Percentiles rank a stretch among this genome's conserved stretches.
Evolutionary conservation across 2,113 vertebrate genomes (phyloP).

Genomic region (Lepus europaeus): DNA sequence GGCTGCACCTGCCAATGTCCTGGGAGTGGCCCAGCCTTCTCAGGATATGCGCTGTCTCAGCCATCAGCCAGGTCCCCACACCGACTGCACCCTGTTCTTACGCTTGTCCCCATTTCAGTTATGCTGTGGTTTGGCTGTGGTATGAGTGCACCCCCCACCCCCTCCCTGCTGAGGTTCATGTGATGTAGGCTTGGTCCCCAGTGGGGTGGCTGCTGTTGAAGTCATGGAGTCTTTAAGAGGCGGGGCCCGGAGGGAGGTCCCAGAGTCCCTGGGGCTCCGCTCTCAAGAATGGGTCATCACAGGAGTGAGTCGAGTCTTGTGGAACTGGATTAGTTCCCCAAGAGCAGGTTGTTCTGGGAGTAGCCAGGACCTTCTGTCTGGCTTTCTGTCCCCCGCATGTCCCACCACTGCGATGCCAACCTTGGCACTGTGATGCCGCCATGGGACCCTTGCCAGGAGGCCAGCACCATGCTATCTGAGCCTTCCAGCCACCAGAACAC

Average conservation of each 20-base stretch:
- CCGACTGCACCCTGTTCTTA: neutral
- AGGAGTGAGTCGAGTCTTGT: neutral
- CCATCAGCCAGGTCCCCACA: neutral
- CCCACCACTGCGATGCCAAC: neutral
- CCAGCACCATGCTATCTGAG: neutral
- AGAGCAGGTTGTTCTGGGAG: neutral
- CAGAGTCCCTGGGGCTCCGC: neutral
- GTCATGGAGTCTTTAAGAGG: neutral
- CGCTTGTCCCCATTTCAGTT: neutral
- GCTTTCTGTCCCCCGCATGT: neutral
- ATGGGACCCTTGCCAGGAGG: too few relatives aligned
- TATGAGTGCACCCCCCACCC: neutral
- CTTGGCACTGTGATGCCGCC: neutral
- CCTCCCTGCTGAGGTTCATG: neutral
- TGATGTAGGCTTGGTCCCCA: neutral
- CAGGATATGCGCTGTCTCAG: too few relatives aligned
- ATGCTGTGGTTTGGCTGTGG: neutral
- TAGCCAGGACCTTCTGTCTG: too few relatives aligned
- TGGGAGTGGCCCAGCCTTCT: too few relatives aligned
- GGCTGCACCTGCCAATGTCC: too few relatives aligned
- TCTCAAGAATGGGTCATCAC: too few relatives aligned
- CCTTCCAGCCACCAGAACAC: neutral
- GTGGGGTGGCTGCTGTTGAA: too few relatives aligned
- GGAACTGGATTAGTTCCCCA: too few relatives aligned
- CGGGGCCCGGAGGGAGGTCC: neutral